Evolutionary conservation across 2,113 vertebrate genomes (phyloP), one percentile per base, ranked within the genome.

Genomic region (Oncorhynchus masou): DNA sequence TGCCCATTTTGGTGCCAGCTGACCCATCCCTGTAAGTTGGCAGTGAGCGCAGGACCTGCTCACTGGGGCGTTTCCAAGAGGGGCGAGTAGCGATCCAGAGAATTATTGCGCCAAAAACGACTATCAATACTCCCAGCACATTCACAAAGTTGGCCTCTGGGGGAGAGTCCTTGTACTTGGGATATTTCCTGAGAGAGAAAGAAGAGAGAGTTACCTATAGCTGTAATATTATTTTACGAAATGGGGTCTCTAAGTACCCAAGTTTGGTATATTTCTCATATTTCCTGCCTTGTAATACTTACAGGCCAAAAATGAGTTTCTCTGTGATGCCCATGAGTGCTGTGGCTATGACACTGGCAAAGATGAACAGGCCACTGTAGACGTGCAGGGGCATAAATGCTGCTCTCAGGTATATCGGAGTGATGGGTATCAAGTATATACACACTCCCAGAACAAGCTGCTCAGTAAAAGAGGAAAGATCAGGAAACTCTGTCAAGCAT

Each of bases 271-370:
- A 73, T 29, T 20, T 19, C 2, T 13, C 1, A 0, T 20, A 54
- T 54, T 68, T 39, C 39, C 19, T 22, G 8, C n/a, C 51, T n/a
- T 54, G 1, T 27, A 57, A 59, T 84, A 98, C 98, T 97, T 94
- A 99, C 98, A 97, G 76, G 74, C 77, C 22, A 92, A 98, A 99
- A 78, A 97, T 68, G 27, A 99, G 95, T 81, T 99, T 99, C 85
- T 99, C 97, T 39, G 96, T 99, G 84, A 99, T 90, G 87, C 98
- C 98, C 95, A 94, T 98, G 65, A 99, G 94, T 71, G 92, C 90
- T 11, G 96, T 86, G 54, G 94, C 95, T 81, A 99, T 96, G 72
- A 93, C 90, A 3, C 92, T 92, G 81, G 88, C 87, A 78, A 98
- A 99, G 85, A 99, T 90, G 74, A 95, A 81, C 2, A 97, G 94